These are phyloP conservation scores for Apomyelois bistriatella DNA, from an alignment of 2,888 invertebrate species.

Conservation along the genomic window DNA sequence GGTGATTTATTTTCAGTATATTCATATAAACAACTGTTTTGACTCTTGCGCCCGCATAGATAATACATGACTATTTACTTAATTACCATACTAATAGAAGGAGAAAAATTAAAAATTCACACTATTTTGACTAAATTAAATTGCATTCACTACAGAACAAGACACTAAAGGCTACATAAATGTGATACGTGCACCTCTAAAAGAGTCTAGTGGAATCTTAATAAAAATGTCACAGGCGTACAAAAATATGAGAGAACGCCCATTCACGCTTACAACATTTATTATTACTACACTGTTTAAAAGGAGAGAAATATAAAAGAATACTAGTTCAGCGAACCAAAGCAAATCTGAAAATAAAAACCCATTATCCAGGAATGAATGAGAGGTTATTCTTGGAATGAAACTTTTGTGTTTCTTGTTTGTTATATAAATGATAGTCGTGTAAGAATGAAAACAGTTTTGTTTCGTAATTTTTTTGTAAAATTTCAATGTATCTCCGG, in stretches of 20 bases:
- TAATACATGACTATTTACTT: no score
- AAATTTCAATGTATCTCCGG: no score
- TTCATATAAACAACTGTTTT: no score
- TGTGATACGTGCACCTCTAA: not conserved
- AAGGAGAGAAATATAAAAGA: conserved; percentile 9
- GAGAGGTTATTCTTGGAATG: conserved; percentile 10
- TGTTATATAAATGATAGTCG: conserved; percentile 12
- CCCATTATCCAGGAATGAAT: conserved; percentile 16
- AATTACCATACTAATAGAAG: no score
- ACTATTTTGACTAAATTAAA: not conserved
- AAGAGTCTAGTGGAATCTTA: not conserved
- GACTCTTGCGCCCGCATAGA: no score
- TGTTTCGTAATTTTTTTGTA: not conserved
- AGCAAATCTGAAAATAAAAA: conserved; percentile 18
- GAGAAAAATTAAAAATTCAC: not conserved
- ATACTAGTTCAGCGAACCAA: conserved; percentile 8
- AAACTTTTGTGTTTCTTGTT: conserved; percentile 6
- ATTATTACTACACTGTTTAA: conserved; percentile 1
- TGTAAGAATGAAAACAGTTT: not conserved
- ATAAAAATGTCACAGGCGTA: conserved; percentile 1
- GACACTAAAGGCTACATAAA: conserved; percentile 1
- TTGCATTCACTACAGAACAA: not conserved
- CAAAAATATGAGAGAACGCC: not conserved
- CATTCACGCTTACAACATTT: conserved; percentile 1
- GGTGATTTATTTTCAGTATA: no score